Conservation (phyloP, 2,113 vertebrate genomes). For the Rissa tridactyla region DNA sequence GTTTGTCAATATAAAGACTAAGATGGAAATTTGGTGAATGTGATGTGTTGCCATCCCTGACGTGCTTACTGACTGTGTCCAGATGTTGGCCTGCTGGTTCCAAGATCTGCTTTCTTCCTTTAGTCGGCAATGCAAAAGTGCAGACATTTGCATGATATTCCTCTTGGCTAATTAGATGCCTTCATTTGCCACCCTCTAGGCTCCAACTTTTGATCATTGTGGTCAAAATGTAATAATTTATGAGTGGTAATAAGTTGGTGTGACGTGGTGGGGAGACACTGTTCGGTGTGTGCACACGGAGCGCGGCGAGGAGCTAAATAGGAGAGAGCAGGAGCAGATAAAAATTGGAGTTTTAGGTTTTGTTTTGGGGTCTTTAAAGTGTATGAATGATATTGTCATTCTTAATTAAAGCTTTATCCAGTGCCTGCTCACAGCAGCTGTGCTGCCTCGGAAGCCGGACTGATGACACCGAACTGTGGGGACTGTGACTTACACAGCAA, state of each 20-base stretch:
- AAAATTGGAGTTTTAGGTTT: neutral
- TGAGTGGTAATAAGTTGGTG: neutral
- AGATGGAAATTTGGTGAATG: neutral
- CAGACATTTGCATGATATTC: neutral
- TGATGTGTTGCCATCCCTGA: neutral
- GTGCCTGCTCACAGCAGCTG: neutral
- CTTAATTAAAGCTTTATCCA: neutral
- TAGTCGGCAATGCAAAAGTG: neutral
- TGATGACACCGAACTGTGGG: accelerated
- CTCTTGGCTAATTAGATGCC: neutral
- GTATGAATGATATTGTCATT: neutral
- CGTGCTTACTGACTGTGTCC: neutral
- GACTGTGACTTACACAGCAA: neutral
- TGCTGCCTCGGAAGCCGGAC: neutral
- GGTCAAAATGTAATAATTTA: neutral
- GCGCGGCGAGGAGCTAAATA: neutral
- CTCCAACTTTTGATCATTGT: neutral
- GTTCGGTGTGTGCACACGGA: neutral
- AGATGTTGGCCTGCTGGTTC: neutral
- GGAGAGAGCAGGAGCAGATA: neutral
- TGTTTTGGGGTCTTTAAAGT: neutral
- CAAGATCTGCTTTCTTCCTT: neutral
- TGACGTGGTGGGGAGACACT: neutral
- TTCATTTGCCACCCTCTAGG: neutral
- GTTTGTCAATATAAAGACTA: neutral